phyloP scores from a whole-genome alignment of 2,888 invertebrate genomes.

The Agapostemon virescens region DNA sequence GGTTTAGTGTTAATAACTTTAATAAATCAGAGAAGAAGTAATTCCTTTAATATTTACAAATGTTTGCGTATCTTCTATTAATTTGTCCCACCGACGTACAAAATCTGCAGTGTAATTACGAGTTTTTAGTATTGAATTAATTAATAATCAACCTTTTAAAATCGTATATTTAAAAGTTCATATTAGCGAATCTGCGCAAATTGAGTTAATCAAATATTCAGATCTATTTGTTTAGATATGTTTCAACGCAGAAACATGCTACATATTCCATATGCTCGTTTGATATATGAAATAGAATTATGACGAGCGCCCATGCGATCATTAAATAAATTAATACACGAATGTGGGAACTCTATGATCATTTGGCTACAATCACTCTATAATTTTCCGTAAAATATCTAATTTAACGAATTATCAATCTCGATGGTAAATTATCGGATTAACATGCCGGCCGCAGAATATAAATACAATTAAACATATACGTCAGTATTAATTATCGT shows the following conservation, averaged over 20 bases:
- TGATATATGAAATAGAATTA: background rate
- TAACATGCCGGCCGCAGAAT: background rate
- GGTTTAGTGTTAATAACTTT: no score
- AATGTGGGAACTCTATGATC: background rate
- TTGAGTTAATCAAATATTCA: background rate
- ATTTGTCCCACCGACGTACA: no score
- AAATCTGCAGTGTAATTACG: background rate
- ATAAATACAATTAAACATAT: background rate
- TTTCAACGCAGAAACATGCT: background rate
- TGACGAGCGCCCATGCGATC: background rate
- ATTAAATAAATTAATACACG: background rate
- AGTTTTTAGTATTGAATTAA: background rate
- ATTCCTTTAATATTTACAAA: no score
- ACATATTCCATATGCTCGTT: background rate
- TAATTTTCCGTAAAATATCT: background rate
- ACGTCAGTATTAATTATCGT: background rate
- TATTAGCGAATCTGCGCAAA: background rate
- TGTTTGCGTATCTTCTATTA: no score
- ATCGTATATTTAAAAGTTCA: background rate
- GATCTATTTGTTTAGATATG: background rate
- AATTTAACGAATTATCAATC: conserved; percentile 2
- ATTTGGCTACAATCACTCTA: background rate
- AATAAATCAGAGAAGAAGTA: no score
- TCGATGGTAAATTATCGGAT: background rate
- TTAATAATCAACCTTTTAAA: background rate